phyloP scores from a whole-genome alignment of 2,113 vertebrate genomes.

The Thalassoma bifasciatum region DNA sequence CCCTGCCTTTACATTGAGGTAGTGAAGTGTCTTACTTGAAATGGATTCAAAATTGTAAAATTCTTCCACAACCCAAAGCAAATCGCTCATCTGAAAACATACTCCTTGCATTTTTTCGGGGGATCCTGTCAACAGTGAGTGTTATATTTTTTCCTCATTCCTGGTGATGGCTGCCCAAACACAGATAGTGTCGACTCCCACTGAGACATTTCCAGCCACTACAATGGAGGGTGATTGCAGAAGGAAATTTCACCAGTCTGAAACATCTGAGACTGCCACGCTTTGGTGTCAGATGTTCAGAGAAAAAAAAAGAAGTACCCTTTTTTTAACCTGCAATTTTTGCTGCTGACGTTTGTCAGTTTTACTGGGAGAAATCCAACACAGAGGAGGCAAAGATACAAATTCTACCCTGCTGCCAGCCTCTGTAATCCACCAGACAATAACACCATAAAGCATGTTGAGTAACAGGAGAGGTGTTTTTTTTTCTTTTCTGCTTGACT shows the following conservation, averaged over 20 bases:
- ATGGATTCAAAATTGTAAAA: not conserved
- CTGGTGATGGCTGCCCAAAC: constrained; percentile 21
- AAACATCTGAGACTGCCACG: constrained; percentile 19
- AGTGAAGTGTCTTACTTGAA: no score
- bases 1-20: no score
- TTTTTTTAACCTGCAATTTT: constrained; percentile 13
- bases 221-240: constrained; percentile 18
- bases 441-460: constrained; percentile 27
- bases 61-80: not conserved
- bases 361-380: constrained; percentile 36
- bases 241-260: constrained; percentile 14
- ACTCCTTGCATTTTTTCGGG: not conserved
- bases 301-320: not conserved
- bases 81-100: not conserved
- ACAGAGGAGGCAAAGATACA: constrained; percentile 4
- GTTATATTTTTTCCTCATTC: constrained; percentile 7
- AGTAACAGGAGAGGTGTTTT: not conserved
- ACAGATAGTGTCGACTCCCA: constrained; percentile 32
- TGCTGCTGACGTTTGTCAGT: constrained; percentile 25
- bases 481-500: not conserved
- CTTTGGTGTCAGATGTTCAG: constrained; percentile 28
- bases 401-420: constrained; percentile 31
- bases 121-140: constrained; percentile 10
- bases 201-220: constrained; percentile 26
- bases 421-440: constrained; percentile 26